Evolutionary conservation across 2,113 vertebrate genomes (phyloP), one percentile per base, ranked within the genome.

Genomic region (Zeus faber): DNA sequence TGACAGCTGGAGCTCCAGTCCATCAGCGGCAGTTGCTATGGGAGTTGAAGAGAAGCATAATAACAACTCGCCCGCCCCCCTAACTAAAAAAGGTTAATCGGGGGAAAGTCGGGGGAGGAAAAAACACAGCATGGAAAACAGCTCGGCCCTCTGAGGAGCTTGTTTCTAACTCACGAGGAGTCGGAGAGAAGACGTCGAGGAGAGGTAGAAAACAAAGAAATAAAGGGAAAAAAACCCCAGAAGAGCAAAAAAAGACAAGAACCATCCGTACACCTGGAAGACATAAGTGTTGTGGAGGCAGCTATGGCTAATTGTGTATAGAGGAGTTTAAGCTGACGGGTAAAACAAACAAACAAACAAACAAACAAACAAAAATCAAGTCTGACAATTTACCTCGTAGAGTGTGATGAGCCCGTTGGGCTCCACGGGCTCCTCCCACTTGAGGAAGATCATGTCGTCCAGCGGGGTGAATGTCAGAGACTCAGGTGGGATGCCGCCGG

Each of bases 381-480:
- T 18, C 16, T 20, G 6, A 58, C 33, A 49, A 10, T 2, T 17
- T 74, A 97, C 96, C 94, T 99, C 95, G 4, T 99, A 99, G 75
- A 98, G 96, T 0, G 91, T 98, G 81, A 99, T 95, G 71, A 96
- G 87, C 3, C 96, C 96, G 0, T 99, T 99, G 49, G 96, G 93
- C 58, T 97, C 96, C 70, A 94, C 69, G 0, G 96, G 96, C 58
- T 98, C 94, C 80, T 96, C 94, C 96, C 96, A 99, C 66, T 96
- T 95, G 40, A 99, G 91, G 59, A 97, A 95, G 59, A 98, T 93
- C 93, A 95, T 94, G 80, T 99, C 96, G 26, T 98, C 96, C 63
- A 96, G 69, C 0, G 93, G 92, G 7, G 94, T 95, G 82, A 96
- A 93, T 58, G 91, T 95, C 71, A 99, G 85, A 2, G 95, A 96